Evolutionary conservation across 2,888 invertebrate genomes (phyloP).

Genomic region (Standfussiana lucernea): DNA sequence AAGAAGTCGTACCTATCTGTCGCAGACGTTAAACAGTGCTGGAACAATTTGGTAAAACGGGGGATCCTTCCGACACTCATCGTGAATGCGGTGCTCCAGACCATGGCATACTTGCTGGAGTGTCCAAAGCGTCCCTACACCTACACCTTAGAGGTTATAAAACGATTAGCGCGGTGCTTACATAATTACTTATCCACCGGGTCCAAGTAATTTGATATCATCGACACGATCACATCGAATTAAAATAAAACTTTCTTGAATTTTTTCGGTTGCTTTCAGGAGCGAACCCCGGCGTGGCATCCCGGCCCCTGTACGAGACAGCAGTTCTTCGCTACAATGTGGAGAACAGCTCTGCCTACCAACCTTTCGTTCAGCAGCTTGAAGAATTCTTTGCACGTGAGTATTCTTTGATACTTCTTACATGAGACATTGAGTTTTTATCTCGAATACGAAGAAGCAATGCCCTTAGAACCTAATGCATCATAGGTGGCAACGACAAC

Average conservation of each 20-base stretch:
- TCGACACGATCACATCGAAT: background rate
- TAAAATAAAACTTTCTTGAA: background rate
- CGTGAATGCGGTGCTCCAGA: background rate
- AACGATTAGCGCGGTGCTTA: background rate
- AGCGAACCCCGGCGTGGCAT: constrained; percentile 92
- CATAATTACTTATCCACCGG: background rate
- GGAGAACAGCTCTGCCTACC: constrained; percentile 85
- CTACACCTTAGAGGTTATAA: background rate
- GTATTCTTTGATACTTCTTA: constrained; percentile 48
- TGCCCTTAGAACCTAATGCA: background rate
- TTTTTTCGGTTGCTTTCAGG: constrained; percentile 74
- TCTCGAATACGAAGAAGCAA: background rate
- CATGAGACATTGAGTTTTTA: background rate
- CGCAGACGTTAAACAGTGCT: background rate
- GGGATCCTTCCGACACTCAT: background rate
- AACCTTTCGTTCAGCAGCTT: constrained; percentile 88
- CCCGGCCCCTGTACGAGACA: constrained; percentile 90
- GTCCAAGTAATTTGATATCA: background rate
- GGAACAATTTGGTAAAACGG: background rate
- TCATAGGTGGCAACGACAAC: background rate
- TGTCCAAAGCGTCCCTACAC: background rate
- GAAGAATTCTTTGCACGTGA: constrained; percentile 81
- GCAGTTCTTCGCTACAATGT: constrained; percentile 89
- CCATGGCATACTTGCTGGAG: background rate
- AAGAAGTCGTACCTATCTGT: background rate